Conservation (phyloP, 2,888 invertebrate genomes). For the Ametastegia equiseti region DNA sequence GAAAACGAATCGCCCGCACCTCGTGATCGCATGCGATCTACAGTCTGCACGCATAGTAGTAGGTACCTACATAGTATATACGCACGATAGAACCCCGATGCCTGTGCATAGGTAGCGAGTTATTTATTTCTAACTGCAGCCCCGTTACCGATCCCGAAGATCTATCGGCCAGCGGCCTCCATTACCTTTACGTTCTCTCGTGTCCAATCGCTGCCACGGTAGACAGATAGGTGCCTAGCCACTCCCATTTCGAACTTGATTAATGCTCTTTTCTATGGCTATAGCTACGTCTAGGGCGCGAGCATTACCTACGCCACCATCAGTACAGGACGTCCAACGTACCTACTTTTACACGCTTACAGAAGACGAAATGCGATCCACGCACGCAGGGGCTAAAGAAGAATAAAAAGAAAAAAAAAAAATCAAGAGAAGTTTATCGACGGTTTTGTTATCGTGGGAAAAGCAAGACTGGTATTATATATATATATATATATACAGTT, state of each 20-base stretch:
- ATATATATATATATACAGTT: neutral
- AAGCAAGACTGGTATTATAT: neutral
- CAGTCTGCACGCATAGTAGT: neutral
- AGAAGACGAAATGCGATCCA: neutral
- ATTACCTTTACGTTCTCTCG: slow-evolving; percentile 49
- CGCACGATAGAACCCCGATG: too few relatives aligned
- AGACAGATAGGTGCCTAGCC: slow-evolving; percentile 50
- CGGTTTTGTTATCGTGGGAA: neutral
- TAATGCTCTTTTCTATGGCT: slow-evolving; percentile 33
- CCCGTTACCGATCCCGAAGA: slow-evolving; percentile 43
- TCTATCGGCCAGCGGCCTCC: slow-evolving; percentile 49
- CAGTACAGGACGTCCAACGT: too few relatives aligned
- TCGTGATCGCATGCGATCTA: neutral
- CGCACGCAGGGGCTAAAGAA: neutral
- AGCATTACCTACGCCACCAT: slow-evolving; percentile 6
- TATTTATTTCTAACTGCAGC: slow-evolving; percentile 32
- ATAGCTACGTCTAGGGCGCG: neutral
- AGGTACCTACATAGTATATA: too few relatives aligned
- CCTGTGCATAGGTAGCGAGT: slow-evolving; percentile 20
- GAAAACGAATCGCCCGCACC: slow-evolving; percentile 5
- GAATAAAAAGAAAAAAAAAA: too few relatives aligned
- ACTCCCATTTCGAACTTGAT: slow-evolving; percentile 51
- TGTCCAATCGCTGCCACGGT: slow-evolving; percentile 46
- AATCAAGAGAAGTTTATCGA: neutral
- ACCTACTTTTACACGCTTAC: neutral